Evolutionary conservation across 1,140 invertebrate species (phyloP), one percentile per base, ranked within the genome.

Genomic region (Ceratosolen fusciceps): DNA sequence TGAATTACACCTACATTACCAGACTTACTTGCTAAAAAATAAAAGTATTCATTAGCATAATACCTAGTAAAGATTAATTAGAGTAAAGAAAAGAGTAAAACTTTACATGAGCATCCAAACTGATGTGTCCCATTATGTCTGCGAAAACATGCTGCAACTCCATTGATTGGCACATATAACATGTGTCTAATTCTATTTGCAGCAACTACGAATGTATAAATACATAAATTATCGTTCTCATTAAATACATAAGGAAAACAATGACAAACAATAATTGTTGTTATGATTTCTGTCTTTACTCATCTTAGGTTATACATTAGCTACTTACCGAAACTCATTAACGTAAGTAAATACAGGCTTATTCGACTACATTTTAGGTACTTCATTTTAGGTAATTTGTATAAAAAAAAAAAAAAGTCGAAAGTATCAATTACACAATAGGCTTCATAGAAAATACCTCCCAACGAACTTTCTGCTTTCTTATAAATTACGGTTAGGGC

Each of bases 91-190:
- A 29, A n/a, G 29, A 70, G 7, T 68, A 65, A 34, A 29, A 10
- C 39, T 93, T 94, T 92, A 96, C 96, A 97, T 52, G 95, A 93
- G 90, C 97, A 98, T 77, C 97, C 97, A 86, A 96, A 94, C 88
- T 98, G 96, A 92, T 98, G 96, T 26, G 97, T 98, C 62, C 94
- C 96, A 92, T 98, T 98, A 54, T 98, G 90, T 82, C 96, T 92
- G 83, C 96, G 92, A 86, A 97, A 97, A 91, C 97, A 98, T 70
- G 94, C 93, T 78, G 93, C 91, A 67, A 92, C 91, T 58, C 93
- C 94, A 83, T 93, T 90, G 58, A 97, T 93, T 12, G 93, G 88
- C 83, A 93, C 92, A 87, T 97, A 98, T 90, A 98, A 97, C 90
- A 94, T 95, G 83, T 95, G 93, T 84, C 93, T 93, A 7, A 94